A percentile compares a stretch with the other conserved stretches of the same genome.
Conservation (phyloP, 2,888 invertebrate genomes). For the Muscina levida region DNA sequence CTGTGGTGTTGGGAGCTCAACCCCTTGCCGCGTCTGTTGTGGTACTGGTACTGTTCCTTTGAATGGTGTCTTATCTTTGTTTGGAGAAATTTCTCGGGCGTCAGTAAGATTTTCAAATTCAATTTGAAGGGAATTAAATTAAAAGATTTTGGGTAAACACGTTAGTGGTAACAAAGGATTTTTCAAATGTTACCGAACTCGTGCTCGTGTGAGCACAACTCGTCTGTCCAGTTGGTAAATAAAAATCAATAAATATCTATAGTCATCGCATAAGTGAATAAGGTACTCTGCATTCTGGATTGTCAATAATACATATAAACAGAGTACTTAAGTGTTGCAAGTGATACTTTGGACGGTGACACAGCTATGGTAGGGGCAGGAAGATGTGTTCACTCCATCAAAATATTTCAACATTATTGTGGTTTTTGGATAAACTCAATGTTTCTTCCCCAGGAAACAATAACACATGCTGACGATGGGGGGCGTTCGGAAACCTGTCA, state of each 20-base stretch:
- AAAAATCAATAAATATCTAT: conserved; percentile 24
- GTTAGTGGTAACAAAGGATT: conserved; percentile 40
- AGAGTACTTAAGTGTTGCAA: conserved; percentile 34
- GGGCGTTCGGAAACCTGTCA: background rate
- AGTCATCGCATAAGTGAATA: conserved; percentile 3
- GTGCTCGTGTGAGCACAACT: background rate
- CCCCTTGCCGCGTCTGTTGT: no score
- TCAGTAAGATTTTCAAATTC: conserved; percentile 58
- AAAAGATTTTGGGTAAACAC: conserved; percentile 26
- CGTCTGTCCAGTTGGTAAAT: conserved; percentile 5
- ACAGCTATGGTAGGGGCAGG: background rate
- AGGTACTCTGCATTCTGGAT: background rate
- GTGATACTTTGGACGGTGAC: conserved; percentile 50
- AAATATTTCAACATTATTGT: conserved; percentile 26
- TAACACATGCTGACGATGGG: no score
- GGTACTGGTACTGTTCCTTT: no score
- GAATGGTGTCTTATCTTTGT: conserved; percentile 21
- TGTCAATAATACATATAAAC: conserved; percentile 53
- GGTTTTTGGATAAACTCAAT: conserved; percentile 15
- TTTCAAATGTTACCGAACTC: conserved; percentile 15
- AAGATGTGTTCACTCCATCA: conserved; percentile 1
- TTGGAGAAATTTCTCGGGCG: conserved; percentile 47
- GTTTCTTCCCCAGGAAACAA: background rate
- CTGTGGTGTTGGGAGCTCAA: no score
- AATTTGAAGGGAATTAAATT: conserved; percentile 61